Evolutionary conservation across 2,113 vertebrate genomes (phyloP).

Genomic region (Campylorhamphus procurvoides): DNA sequence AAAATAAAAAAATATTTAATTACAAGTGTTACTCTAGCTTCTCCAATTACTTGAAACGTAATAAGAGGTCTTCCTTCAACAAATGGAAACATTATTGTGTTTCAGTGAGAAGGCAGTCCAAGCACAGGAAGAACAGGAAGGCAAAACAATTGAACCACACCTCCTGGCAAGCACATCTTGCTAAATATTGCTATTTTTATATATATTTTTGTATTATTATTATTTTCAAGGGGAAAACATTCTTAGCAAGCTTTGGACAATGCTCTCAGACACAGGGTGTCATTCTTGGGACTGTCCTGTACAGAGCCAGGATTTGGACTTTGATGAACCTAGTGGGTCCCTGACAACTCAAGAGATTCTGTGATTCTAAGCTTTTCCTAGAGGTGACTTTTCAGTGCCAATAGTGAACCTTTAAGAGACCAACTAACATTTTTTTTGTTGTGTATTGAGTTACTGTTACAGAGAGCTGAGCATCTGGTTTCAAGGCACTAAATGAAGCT

Average conservation of each 20-base stretch:
- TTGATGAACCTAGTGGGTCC: not conserved
- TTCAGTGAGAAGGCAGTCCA: not conserved
- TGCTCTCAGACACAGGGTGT: fast-evolving
- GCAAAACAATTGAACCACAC: not conserved
- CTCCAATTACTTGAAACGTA: not conserved
- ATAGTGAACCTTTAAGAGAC: not conserved
- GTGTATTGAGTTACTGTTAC: not conserved
- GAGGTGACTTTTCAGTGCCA: not conserved
- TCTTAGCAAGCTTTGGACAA: not conserved
- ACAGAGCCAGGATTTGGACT: not conserved
- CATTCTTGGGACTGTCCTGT: not conserved
- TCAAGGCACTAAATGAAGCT: not conserved
- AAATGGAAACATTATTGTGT: not conserved
- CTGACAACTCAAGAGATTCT: not conserved
- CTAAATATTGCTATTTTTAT: not conserved
- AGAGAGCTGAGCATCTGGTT: not conserved
- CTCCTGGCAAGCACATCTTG: not conserved
- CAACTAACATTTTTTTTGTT: not conserved
- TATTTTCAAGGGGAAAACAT: not conserved
- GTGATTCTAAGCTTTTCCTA: not conserved
- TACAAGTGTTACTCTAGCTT: not conserved
- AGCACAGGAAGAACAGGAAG: not conserved
- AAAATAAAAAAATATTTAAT: not conserved
- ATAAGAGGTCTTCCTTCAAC: not conserved
- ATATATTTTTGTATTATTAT: not conserved